These are phyloP conservation scores for Megaleporinus macrocephalus DNA, from an alignment of 2,113 vertebrate genomes.

Conservation along the genomic window DNA sequence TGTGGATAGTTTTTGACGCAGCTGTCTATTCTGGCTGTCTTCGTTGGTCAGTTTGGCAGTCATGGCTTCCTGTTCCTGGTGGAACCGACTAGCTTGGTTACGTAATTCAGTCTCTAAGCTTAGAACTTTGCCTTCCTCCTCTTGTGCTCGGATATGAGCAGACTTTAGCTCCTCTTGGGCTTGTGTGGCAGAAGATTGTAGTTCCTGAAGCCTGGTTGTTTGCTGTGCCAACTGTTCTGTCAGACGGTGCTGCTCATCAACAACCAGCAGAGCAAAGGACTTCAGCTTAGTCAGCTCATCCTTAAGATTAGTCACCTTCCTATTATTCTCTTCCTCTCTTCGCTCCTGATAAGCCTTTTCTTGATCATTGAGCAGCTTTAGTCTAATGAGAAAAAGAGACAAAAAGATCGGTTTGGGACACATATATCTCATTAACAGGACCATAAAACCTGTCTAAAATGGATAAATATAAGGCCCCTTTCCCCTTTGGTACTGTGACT, in stretches of 20 bases:
- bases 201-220: constrained; percentile 84
- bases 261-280: constrained; percentile 94
- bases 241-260: constrained; percentile 94
- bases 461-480: too few species aligned
- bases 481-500: too few species aligned
- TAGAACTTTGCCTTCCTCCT: constrained; percentile 85
- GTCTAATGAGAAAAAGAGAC: constrained; percentile 73
- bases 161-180: constrained; percentile 84
- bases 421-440: constrained; percentile 31
- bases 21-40: constrained; percentile 90
- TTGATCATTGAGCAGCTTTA: constrained; percentile 92
- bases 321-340: constrained; percentile 87
- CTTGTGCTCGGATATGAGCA: constrained; percentile 81
- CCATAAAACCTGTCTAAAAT: neutral
- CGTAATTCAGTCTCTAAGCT: constrained; percentile 85
- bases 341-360: constrained; percentile 85
- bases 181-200: constrained; percentile 79
- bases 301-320: constrained; percentile 83
- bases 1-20: constrained; percentile 87
- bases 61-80: constrained; percentile 87
- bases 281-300: constrained; percentile 94
- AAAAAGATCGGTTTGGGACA: constrained; percentile 28
- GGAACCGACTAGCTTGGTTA: constrained; percentile 76
- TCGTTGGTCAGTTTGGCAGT: constrained; percentile 93
- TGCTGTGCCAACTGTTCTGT: constrained; percentile 86